A percentile compares a stretch with the other conserved stretches of the same genome.
Conservation (phyloP, 2,888 invertebrate genomes). For the Brenthis ino region DNA sequence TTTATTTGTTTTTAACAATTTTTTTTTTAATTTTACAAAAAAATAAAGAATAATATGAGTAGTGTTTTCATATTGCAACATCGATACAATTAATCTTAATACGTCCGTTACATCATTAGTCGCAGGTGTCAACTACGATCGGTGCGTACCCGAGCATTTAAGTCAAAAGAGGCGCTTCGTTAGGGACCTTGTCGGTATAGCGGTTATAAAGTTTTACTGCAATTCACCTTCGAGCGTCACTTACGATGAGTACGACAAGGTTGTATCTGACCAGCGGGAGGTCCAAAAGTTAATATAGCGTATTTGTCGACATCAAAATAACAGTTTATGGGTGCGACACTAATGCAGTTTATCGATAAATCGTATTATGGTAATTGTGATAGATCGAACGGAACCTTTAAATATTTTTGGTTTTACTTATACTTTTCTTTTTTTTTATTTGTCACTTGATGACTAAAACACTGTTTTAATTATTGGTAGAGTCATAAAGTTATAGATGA, state of each 20-base stretch:
- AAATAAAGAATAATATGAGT: not conserved
- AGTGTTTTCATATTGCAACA: not conserved
- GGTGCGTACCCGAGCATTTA: constrained; percentile 74
- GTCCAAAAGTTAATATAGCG: constrained; percentile 75
- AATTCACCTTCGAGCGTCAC: constrained; percentile 48
- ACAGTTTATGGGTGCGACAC: constrained; percentile 72
- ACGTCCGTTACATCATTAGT: constrained; percentile 55
- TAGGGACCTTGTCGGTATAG: constrained; percentile 68
- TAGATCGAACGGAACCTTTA: constrained; percentile 30
- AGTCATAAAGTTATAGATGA: too few species aligned
- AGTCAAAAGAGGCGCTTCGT: constrained; percentile 70
- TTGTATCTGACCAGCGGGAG: constrained; percentile 69
- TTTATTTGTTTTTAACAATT: too few species aligned
- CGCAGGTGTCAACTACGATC: constrained; percentile 74
- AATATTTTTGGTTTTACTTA: constrained; percentile 24
- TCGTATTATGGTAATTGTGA: constrained; percentile 36
- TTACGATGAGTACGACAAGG: constrained; percentile 60
- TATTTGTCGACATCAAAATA: constrained; percentile 80
- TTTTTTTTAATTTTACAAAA: too few species aligned
- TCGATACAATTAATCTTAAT: constrained; percentile 40
- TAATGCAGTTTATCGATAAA: constrained; percentile 65
- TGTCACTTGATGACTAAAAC: not conserved
- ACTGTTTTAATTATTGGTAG: too few species aligned
- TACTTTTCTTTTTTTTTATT: constrained; percentile 8
- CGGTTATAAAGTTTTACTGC: constrained; percentile 57